Conservation (phyloP, 2,888 invertebrate genomes). For the Opisthograptis luteolata region DNA sequence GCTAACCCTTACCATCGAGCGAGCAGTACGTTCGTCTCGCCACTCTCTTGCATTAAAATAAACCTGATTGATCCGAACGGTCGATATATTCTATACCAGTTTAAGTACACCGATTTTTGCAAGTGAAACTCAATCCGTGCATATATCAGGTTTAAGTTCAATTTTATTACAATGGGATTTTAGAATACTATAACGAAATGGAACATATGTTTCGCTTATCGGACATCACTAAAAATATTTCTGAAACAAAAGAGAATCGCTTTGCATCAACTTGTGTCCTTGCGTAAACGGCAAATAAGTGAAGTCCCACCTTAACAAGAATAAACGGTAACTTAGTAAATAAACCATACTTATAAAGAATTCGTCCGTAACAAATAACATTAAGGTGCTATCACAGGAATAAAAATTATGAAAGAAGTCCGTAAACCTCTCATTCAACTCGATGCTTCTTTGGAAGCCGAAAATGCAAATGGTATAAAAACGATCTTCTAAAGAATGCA, state of each 20-base stretch:
- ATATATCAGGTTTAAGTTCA: background rate
- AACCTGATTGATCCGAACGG: conserved; percentile 8
- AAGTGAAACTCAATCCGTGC: conserved; percentile 11
- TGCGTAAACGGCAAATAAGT: conserved; percentile 10
- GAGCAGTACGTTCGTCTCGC: too few species aligned
- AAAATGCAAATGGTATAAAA: conserved; percentile 35
- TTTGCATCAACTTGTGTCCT: background rate
- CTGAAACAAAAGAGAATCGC: too few species aligned
- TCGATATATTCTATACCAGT: conserved; percentile 17
- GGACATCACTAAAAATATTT: too few species aligned
- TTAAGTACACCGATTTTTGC: conserved; percentile 16
- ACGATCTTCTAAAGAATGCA: conserved; percentile 32
- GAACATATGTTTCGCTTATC: too few species aligned
- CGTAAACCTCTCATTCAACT: conserved; percentile 36
- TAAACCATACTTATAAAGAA: conserved; percentile 38
- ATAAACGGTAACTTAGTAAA: conserved; percentile 42
- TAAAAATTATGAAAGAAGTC: conserved; percentile 56
- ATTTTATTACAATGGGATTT: background rate
- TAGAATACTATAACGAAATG: background rate
- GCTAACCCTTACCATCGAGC: too few species aligned
- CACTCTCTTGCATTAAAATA: too few species aligned
- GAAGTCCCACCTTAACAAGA: conserved; percentile 36
- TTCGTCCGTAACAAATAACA: conserved; percentile 42
- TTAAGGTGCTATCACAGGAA: conserved; percentile 72
- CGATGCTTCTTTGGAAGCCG: conserved; percentile 41